Base-by-base conservation (phyloP, 2,113 vertebrate species). In the Arvicanthis niloticus region DNA sequence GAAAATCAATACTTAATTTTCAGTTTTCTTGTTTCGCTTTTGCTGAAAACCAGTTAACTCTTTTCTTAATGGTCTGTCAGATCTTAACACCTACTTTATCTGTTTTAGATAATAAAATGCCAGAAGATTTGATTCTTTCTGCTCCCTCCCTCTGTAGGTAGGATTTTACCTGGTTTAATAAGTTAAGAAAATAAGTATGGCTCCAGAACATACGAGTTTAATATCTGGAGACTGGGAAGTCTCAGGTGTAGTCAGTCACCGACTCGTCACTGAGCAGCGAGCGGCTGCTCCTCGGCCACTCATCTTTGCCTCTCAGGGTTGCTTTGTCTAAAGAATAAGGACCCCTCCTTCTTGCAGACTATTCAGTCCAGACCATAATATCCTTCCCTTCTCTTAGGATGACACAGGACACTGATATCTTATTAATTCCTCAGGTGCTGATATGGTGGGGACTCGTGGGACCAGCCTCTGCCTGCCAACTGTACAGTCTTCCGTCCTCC, bases 1-100 rank as follows among this genome's bases (percentile, higher is more conserved):
- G 58, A 93, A 97, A 97, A 97, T 91, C 60, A 94, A 86, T 89
- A 89, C 1, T 87, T 95, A 95, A 94, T 95, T 88, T 96, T 94
- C 86, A 93, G 65, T 67, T 34, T 67, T 94, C 42, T 56, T 70
- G 56, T 34, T 89, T 75, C 7, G 26, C 60, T 40, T 73, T 90
- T 53, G 40, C 60, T 95, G 91, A 91, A 96, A 88, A 95, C 45
- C 91, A 93, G 53, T 94, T 86, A 92, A 82, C 85, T 58, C 76
- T 92, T 93, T 94, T 72, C 45, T 48, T 56, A 94, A 88, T 62
- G 68, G 34, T 48, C 48, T 67, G 48, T n/a, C 82, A 67, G 60
- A 81, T 42, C 24, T 76, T 60, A 89, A 89, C 88, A 62, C 31
- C 31, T 48, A 58, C 0, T 31, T 58, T 81, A 91, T 21, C 58